Evolutionary conservation across 2,797 vertebrate genomes (phyloP).

Genomic region (Diplodus puntazzo): DNA sequence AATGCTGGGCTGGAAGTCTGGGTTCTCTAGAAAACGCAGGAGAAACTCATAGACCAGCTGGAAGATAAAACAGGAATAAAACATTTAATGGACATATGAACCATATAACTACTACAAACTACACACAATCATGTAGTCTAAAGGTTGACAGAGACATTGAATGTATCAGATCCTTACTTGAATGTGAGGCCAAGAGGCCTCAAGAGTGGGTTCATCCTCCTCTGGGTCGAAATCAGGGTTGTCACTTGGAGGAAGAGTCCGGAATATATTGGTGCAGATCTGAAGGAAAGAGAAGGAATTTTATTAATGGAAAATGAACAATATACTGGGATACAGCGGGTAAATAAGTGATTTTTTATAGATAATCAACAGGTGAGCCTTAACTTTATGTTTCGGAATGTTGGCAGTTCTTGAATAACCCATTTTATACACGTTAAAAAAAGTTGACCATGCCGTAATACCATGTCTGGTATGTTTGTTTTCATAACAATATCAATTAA

Average conservation of each 20-base stretch:
- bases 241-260: slow-evolving; percentile 96
- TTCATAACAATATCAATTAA: too few relatives aligned
- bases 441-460: too few relatives aligned
- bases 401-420: too few relatives aligned
- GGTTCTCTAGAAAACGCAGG: slow-evolving; percentile 96
- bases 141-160: not conserved
- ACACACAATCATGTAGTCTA: not conserved
- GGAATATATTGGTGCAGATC: slow-evolving; percentile 96
- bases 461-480: too few relatives aligned
- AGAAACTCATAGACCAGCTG: slow-evolving; percentile 99
- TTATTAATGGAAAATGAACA: not conserved
- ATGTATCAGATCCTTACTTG: slow-evolving; percentile 83
- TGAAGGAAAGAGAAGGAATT: slow-evolving; percentile 71
- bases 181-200: slow-evolving; percentile 98
- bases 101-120: too few relatives aligned
- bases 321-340: not conserved
- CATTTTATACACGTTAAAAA: too few relatives aligned
- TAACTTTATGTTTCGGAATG: too few relatives aligned
- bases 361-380: not conserved
- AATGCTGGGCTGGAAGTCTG: slow-evolving; percentile 97
- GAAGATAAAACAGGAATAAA: slow-evolving; percentile 40
- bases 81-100: slow-evolving; percentile 6
- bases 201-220: slow-evolving; percentile 97
- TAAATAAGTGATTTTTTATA: not conserved
- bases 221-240: slow-evolving; percentile 99